Evolutionary conservation across 2,113 vertebrate genomes (phyloP), one percentile per base, ranked within the genome.

Genomic region (Agapornis roseicollis): DNA sequence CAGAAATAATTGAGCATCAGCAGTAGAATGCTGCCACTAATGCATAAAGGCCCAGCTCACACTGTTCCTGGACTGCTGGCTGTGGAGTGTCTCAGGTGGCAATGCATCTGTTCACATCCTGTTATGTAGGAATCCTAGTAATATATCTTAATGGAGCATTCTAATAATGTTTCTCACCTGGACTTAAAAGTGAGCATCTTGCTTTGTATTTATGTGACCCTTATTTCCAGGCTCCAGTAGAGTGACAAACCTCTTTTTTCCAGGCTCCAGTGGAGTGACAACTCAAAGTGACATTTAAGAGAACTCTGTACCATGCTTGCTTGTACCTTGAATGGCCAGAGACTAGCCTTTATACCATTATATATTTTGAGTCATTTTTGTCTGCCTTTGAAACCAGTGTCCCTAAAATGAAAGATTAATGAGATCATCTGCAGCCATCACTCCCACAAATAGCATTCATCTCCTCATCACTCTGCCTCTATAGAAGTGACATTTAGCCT

Each of bases 401-500:
- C 92, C 49, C 31, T 95, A 95, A 96, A 95, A 95, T 80, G 81
- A 94, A 96, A 96, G 87, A 97, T 92, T 94, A 96, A 97, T 97
- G 89, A 92, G 70, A 76, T 78, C 24, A 29, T 93, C 70, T 85
- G 78, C 80, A 94, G 88, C 65, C 80, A 78, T 88, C 72, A 92
- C 79, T 91, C 70, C 55, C 37, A 17, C 83, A 88, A 90, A 93
- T 92, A 92, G 42, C 79, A 81, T 95, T 85, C 82, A 94, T 71
- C 53, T 61, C 28, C 65, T 89, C 85, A 81, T 94, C 91, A 73
- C 82, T 89, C 72, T 95, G 31, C 61, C 85, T 94, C 35, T 78
- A 58, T 56, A 80, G 70, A 66, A 90, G 82, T 92, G 89, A 91
- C 91, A 97, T 97, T 96, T 94, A 91, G 52, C 17, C 63, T 77